Conservation (phyloP, 2,797 vertebrate genomes). For the Ataeniobius toweri region DNA sequence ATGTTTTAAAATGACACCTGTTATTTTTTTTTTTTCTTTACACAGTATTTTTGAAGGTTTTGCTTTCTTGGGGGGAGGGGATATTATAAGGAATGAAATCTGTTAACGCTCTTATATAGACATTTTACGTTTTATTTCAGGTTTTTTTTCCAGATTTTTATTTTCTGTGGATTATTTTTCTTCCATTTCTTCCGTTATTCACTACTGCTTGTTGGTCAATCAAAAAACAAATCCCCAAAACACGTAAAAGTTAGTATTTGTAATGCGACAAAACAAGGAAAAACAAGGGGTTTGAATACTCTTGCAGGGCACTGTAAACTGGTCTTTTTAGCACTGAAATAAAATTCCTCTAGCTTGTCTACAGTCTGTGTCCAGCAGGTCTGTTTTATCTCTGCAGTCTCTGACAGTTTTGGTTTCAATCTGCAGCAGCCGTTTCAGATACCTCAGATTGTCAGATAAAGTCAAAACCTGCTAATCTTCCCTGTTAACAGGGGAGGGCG, state of each 20-base stretch:
- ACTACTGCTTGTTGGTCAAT: background rate
- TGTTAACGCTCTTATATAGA: background rate
- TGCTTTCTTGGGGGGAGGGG: background rate
- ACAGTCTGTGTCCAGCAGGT: background rate
- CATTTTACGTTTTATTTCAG: too few relatives aligned
- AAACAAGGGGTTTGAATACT: background rate
- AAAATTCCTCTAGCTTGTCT: background rate
- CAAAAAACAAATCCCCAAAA: background rate
- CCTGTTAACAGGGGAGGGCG: conserved; percentile 81
- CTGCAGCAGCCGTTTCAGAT: background rate
- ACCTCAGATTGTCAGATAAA: background rate
- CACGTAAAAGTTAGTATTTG: background rate
- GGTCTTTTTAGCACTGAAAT: background rate
- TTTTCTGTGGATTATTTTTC: background rate
- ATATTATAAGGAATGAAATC: background rate
- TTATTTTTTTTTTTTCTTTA: background rate
- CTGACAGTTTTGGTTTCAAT: background rate
- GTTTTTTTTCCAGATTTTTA: background rate
- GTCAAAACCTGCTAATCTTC: background rate
- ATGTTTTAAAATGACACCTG: background rate
- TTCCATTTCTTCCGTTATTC: background rate
- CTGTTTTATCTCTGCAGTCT: background rate
- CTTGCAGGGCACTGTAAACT: too few relatives aligned
- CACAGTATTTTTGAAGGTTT: background rate
- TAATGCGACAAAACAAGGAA: background rate